phyloP scores from a whole-genome alignment of 1,140 invertebrate genomes.

The Alviniconcha marisindica region DNA sequence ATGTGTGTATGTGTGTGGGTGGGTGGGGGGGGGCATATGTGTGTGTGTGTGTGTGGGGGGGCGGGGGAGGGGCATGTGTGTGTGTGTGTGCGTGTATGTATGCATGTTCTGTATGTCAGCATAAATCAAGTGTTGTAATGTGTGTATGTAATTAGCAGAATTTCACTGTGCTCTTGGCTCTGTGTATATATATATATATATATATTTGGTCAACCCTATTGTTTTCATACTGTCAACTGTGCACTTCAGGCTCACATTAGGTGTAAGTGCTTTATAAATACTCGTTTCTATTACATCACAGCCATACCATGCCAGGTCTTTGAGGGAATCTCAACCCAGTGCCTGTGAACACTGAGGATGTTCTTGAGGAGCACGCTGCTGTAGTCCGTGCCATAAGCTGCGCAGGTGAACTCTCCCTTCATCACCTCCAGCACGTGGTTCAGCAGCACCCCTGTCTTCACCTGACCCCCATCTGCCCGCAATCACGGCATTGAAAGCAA shows the following conservation, averaged over 20 bases:
- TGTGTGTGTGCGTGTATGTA: too few relatives aligned
- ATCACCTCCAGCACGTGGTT: conserved; percentile 49
- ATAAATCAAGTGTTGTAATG: too few relatives aligned
- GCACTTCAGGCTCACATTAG: too few relatives aligned
- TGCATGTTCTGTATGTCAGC: too few relatives aligned
- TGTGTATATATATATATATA: too few relatives aligned
- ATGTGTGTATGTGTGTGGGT: not conserved
- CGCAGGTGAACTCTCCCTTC: conserved; percentile 51
- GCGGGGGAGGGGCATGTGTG: not conserved
- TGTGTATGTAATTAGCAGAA: too few relatives aligned
- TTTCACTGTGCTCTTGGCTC: too few relatives aligned
- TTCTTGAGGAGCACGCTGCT: conserved; percentile 59
- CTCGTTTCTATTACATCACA: too few relatives aligned
- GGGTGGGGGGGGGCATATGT: not conserved
- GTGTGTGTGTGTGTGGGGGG: not conserved
- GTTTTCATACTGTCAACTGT: too few relatives aligned
- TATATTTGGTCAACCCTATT: too few relatives aligned
- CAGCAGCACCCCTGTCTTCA: conserved; percentile 48
- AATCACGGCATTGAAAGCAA: not conserved
- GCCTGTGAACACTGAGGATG: conserved; percentile 52
- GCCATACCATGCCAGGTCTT: conserved; percentile 59
- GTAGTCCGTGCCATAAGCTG: conserved; percentile 57
- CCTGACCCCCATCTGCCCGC: conserved; percentile 51
- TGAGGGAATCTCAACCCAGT: conserved; percentile 53
- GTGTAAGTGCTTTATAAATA: too few relatives aligned